Evolutionary conservation across 2,797 vertebrate species (phyloP).

Genomic region (Neosilurus mollespiculum): DNA sequence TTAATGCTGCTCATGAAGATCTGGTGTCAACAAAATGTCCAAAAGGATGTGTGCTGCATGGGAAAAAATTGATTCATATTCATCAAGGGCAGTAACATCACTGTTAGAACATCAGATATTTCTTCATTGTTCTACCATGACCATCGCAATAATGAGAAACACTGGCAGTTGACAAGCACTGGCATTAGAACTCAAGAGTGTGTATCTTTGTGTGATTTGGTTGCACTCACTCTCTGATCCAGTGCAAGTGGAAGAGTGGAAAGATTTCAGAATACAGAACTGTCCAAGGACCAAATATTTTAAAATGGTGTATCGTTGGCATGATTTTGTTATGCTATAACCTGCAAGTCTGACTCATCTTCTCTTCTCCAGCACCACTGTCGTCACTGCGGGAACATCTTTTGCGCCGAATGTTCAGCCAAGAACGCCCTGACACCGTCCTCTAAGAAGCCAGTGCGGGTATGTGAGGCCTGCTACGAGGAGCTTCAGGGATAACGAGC

Average conservation of each 20-base stretch:
- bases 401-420: conserved; percentile 92
- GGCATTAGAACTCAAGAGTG: background rate
- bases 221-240: background rate
- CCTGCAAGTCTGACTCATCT: conserved; percentile 25
- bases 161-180: background rate
- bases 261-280: background rate
- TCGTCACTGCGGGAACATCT: conserved; percentile 98
- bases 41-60: background rate
- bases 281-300: background rate
- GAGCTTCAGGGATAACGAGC: conserved; percentile 87
- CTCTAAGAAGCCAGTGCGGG: conserved; percentile 96
- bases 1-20: background rate
- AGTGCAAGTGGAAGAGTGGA: background rate
- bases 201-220: background rate
- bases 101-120: background rate
- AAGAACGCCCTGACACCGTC: conserved; percentile 92
- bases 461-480: conserved; percentile 91
- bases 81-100: background rate
- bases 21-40: background rate
- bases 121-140: background rate
- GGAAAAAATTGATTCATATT: background rate
- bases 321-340: background rate
- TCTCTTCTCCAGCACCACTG: conserved; percentile 88
- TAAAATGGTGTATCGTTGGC: background rate
- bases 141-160: background rate